Evolutionary conservation across 2,113 vertebrate species (phyloP).

Genomic region (Callipepla squamata): DNA sequence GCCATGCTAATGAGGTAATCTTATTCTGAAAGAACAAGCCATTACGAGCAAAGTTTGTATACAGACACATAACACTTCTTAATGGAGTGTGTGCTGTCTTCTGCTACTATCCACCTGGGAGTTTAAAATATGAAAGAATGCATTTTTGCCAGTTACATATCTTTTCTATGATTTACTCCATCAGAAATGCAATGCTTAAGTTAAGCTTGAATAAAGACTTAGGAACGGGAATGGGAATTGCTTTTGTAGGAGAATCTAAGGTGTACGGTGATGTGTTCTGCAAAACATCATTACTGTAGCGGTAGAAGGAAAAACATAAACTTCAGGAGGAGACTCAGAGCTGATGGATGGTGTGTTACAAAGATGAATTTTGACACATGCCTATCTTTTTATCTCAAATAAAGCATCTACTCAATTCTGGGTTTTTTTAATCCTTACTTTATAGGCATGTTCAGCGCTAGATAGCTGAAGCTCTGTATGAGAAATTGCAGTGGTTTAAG

Average conservation of each 20-base stretch:
- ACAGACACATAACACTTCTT: neutral
- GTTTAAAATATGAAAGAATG: neutral
- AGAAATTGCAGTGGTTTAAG: slow-evolving; percentile 64
- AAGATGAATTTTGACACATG: slow-evolving; percentile 72
- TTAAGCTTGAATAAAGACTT: neutral
- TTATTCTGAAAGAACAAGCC: slow-evolving; percentile 49
- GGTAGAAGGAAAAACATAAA: neutral
- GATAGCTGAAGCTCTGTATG: slow-evolving; percentile 46
- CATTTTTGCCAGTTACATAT: neutral
- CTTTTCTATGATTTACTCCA: neutral
- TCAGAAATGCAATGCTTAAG: neutral
- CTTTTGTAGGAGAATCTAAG: neutral
- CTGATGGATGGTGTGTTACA: slow-evolving; percentile 52
- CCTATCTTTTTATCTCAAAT: slow-evolving; percentile 67
- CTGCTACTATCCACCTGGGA: neutral
- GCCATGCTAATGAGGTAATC: slow-evolving; percentile 51
- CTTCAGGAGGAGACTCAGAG: slow-evolving; percentile 38
- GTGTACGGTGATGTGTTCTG: neutral
- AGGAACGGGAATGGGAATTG: neutral
- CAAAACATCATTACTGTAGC: neutral
- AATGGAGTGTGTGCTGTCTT: neutral
- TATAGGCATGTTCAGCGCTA: slow-evolving; percentile 29
- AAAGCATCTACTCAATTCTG: slow-evolving; percentile 52
- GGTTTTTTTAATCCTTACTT: slow-evolving; percentile 29
- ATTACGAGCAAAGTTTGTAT: slow-evolving; percentile 36